Percentiles rank a stretch among this genome's conserved stretches.
Conservation (phyloP, 2,797 vertebrate genomes). For the Leuciscus waleckii region DNA sequence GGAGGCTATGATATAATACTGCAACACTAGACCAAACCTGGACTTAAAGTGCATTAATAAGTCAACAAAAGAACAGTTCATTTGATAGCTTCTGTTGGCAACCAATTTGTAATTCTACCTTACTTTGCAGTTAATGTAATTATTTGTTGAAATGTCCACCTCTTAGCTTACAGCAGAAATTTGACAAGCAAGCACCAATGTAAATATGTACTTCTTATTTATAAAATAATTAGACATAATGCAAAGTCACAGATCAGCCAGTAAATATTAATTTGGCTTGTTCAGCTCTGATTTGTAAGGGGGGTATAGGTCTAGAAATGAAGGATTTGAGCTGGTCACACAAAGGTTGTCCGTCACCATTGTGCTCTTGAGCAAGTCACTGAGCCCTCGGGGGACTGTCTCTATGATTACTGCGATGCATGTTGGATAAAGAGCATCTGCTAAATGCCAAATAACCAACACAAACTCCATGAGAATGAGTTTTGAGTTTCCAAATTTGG, state of each 20-base stretch:
- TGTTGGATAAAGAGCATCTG: constrained; percentile 43
- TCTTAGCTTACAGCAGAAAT: background rate
- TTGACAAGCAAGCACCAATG: too few species aligned
- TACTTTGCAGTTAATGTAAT: constrained; percentile 25
- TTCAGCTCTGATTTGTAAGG: background rate
- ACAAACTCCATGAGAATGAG: constrained; percentile 37
- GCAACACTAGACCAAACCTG: constrained; percentile 46
- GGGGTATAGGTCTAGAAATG: background rate
- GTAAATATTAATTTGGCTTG: background rate
- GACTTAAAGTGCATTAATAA: constrained; percentile 54
- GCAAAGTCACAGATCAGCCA: background rate
- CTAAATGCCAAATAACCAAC: constrained; percentile 43
- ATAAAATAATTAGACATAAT: too few species aligned
- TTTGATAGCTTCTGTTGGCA: constrained; percentile 51
- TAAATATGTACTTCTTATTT: background rate
- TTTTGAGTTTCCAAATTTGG: constrained; percentile 31
- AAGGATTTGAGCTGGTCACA: background rate
- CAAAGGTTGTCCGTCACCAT: constrained; percentile 10
- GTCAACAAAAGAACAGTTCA: constrained; percentile 46
- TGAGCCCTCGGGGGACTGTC: constrained; percentile 29
- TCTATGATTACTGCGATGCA: background rate
- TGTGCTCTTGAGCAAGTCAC: constrained; percentile 14
- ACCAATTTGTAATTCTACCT: constrained; percentile 45
- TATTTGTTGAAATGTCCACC: constrained; percentile 32
- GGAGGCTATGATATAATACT: constrained; percentile 23